Evolutionary conservation across 2,113 vertebrate species (phyloP), one percentile per base, ranked within the genome.

Genomic region (Oryzias curvinotus): DNA sequence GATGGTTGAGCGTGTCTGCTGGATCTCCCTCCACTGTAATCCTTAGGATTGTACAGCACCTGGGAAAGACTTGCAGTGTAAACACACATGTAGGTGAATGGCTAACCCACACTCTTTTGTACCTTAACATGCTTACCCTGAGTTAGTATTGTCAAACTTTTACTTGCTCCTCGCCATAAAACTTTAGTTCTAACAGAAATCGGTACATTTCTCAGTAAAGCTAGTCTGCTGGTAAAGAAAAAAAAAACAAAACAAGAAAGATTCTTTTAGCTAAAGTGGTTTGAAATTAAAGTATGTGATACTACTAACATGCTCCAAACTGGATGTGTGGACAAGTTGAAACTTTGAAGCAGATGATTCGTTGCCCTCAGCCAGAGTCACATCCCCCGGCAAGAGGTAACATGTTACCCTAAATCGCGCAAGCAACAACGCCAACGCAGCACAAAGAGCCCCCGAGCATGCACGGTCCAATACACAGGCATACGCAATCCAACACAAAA

Each of bases 51-150:
- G 58, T 82, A 71, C 61, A 72, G 78, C 84, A 88, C 88, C 87
- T 87, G 80, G 82, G 83, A 78, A 75, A 84, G 74, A 52, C 83
- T 73, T 65, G 69, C 82, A 85, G 82, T 88, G 84, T 85, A 91
- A 81, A 88, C 73, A 75, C 73, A 75, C 84, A 85, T 17, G 48
- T 61, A 49, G 28, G 61, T 75, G 78, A 80, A 84, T 80, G 58
- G 67, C 77, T 78, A 85, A 82, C 84, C 60, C 70, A 53, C 85
- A 79, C 87, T 85, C 79, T 81, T 83, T 82, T 68, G 74, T 78
- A 70, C 54, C 25, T 52, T 57, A 58, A 62, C 58, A 73, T 64
- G 73, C 77, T 51, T 77, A 26, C 48, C 52, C 60, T 28, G 57
- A 8, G 59, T 57, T 56, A 41, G 49, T 46, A 19, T 76, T 57